A percentile compares a stretch with the other conserved stretches of the same genome.
These are phyloP conservation scores for Hestina assimilis DNA, from an alignment of 1,140 invertebrate genomes.

Conservation along the genomic window DNA sequence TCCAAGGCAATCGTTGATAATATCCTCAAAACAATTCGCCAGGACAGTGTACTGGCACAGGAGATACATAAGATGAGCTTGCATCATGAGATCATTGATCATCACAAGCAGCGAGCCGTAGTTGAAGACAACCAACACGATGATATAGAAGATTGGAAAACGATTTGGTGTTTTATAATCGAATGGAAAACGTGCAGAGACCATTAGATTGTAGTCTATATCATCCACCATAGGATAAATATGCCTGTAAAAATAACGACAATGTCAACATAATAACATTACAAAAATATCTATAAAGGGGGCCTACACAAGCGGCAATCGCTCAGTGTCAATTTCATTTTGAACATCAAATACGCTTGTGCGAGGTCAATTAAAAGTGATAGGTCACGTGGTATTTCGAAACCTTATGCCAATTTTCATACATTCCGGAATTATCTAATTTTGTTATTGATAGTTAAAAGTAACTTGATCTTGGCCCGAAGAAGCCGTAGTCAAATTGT, in stretches of 20 bases:
- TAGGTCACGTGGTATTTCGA: too few species aligned
- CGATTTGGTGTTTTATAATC: conserved; percentile 35
- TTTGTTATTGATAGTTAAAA: too few species aligned
- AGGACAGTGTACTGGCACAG: conserved; percentile 58
- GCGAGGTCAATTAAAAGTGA: too few species aligned
- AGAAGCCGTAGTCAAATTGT: too few species aligned
- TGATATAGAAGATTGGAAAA: conserved; percentile 43
- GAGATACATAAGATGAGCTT: conserved; percentile 56
- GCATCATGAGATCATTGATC: conserved; percentile 57
- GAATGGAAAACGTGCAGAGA: conserved; percentile 44
- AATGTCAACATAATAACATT: too few species aligned
- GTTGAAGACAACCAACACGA: conserved; percentile 41
- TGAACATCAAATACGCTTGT: too few species aligned
- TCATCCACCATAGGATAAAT: conserved; percentile 57
- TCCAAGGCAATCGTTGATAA: conserved; percentile 27
- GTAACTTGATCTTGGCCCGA: too few species aligned
- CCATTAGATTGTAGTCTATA: conserved; percentile 60
- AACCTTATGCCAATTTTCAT: too few species aligned
- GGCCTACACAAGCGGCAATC: too few species aligned
- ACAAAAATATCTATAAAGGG: too few species aligned
- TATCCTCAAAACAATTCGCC: conserved; percentile 53
- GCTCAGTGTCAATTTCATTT: too few species aligned
- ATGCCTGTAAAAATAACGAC: conserved; percentile 45
- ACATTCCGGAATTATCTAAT: too few species aligned
- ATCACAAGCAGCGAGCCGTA: conserved; percentile 55